phyloP scores from a whole-genome alignment of 2,888 invertebrate species.

The Nowickia ferox region DNA sequence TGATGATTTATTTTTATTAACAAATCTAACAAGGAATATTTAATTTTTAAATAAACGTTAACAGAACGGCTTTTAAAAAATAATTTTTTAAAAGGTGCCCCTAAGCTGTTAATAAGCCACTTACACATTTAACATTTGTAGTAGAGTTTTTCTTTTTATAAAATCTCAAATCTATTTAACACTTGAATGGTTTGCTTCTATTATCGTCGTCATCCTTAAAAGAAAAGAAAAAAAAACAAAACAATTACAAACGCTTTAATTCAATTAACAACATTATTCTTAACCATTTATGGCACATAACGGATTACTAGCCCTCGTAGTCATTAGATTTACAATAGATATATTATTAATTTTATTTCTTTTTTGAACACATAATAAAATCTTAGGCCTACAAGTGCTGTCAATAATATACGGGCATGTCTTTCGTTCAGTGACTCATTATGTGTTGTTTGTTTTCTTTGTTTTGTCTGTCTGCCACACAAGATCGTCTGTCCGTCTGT shows the following conservation, averaged over 20 bases:
- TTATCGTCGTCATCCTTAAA: neutral
- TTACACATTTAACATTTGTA: too few species aligned
- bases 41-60: too few species aligned
- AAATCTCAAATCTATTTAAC: neutral
- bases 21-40: too few species aligned
- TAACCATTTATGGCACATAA: neutral
- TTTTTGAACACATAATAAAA: slow-evolving; percentile 21
- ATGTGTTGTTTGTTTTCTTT: slow-evolving; percentile 13
- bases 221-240: too few species aligned
- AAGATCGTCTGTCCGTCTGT: slow-evolving; percentile 6
- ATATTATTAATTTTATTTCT: neutral
- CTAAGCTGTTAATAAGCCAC: too few species aligned
- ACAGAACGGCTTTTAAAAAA: too few species aligned
- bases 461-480: neutral
- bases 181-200: slow-evolving; percentile 26
- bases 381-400: slow-evolving; percentile 33
- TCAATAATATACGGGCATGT: neutral
- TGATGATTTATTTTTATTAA: too few species aligned
- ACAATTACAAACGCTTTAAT: neutral
- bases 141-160: too few species aligned
- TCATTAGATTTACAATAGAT: neutral
- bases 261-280: neutral
- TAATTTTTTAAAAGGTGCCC: too few species aligned
- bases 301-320: neutral
- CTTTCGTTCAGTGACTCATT: slow-evolving; percentile 33